Base-by-base conservation (phyloP, 2,113 vertebrate species). In the Phoenicopterus ruber region DNA sequence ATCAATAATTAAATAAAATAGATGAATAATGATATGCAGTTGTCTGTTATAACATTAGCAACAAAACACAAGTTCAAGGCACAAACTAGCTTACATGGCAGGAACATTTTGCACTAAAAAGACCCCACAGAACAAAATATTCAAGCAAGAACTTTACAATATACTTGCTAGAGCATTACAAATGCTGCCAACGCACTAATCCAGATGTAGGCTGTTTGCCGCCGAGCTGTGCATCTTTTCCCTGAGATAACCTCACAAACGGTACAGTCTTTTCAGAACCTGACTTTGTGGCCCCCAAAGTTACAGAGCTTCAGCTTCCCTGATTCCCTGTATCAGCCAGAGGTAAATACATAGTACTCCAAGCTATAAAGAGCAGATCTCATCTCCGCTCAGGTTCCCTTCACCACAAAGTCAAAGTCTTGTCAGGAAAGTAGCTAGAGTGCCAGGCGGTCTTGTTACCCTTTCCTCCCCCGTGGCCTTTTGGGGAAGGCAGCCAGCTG, bases 1-100 rank as follows among this genome's bases (percentile, higher is more conserved):
- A 96, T 96, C 95, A 89, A 96, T 96, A 96, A 97, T 96, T 97
- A 96, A 97, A 96, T 95, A 70, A 90, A 96, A 90, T 40, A 77
- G 85, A 93, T 89, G 61, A 94, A 63, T 76, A 92, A 96, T 57
- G 77, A 82, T 90, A 93, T 52, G 59, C 67, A 59, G 44, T 92
- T 95, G 50, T 82, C 95, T 63, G 19, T 79, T 90, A 79, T 1
- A 96, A 70, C 31, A 86, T 86, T 79, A 89, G 77, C 82, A 69
- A 82, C 70, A 87, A 93, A 94, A 95, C 2, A 65, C 29, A 83
- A 91, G 73, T 82, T 77, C 74, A 77, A 87, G 74, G n/a, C 62
- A 78, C 58, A 54, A 85, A 47, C 11, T 22, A 58, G 25, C 62
- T 93, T 69, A 36, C 29, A 2, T 10, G 5, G 59, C 94, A 94